Evolutionary conservation across 2,113 vertebrate genomes (phyloP).

Genomic region (Desmodus rotundus): DNA sequence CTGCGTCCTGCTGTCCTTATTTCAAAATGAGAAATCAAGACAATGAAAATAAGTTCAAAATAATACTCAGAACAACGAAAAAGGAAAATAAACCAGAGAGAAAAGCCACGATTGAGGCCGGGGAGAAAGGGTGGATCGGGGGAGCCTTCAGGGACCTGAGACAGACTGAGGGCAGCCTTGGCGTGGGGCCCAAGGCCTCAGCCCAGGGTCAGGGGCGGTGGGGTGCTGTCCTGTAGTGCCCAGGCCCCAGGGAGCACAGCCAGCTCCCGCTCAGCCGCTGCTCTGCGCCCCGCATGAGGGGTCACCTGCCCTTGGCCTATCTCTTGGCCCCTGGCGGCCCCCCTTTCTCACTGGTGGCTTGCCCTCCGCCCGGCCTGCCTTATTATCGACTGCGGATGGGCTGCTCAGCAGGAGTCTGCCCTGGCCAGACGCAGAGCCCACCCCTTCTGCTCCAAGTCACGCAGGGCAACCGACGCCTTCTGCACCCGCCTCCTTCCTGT

Average conservation of each 20-base stretch:
- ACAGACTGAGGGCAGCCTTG: too few relatives aligned
- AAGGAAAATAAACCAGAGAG: background rate
- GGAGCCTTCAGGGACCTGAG: background rate
- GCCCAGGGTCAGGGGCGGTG: too few relatives aligned
- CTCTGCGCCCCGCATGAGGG: accelerated
- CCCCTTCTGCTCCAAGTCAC: accelerated
- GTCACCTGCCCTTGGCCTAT: accelerated
- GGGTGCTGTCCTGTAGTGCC: background rate
- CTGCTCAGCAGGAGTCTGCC: accelerated
- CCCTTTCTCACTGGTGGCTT: background rate
- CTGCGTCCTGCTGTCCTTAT: background rate
- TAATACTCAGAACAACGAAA: background rate
- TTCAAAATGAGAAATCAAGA: background rate
- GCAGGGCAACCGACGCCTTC: accelerated
- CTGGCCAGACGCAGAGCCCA: accelerated
- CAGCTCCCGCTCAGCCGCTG: background rate
- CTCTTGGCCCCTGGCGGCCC: background rate
- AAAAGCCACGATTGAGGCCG: background rate
- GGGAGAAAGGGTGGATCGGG: background rate
- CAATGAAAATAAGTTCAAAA: background rate
- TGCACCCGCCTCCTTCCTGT: accelerated
- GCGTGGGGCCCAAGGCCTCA: background rate
- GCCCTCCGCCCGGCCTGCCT: accelerated
- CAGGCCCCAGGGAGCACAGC: background rate
- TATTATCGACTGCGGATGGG: accelerated